Percentiles rank a stretch among this genome's conserved stretches.
These are phyloP conservation scores for Ctenodactylus gundi DNA, from an alignment of 2,113 vertebrate genomes.

Conservation along the genomic window DNA sequence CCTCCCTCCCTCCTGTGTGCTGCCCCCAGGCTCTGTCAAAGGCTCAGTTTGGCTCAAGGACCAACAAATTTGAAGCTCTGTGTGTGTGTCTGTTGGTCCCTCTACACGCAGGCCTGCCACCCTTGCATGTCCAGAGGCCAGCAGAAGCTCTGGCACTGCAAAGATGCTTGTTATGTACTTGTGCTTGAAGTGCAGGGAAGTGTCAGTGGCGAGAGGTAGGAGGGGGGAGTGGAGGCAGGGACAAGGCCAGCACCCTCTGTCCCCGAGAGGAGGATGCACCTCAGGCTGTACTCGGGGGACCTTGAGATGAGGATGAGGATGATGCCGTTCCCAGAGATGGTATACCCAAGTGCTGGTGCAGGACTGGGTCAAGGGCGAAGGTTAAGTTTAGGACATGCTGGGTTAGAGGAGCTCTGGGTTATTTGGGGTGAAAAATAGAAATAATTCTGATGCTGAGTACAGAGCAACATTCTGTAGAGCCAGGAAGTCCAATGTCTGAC, in stretches of 20 bases:
- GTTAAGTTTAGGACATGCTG: background rate
- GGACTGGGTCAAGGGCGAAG: background rate
- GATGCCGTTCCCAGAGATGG: background rate
- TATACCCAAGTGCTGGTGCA: background rate
- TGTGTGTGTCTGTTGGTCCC: fast-evolving
- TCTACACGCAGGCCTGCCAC: background rate
- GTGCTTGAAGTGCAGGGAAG: background rate
- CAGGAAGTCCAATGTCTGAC: background rate
- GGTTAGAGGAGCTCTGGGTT: background rate
- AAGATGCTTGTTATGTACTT: background rate
- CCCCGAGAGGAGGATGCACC: background rate
- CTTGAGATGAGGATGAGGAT: too few species aligned
- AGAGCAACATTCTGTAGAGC: background rate
- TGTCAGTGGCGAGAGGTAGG: fast-evolving
- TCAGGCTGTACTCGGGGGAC: background rate
- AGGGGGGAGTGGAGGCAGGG: background rate
- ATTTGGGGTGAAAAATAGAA: background rate
- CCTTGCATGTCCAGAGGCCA: background rate
- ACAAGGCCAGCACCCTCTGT: background rate
- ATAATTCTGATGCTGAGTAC: background rate
- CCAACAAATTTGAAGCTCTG: background rate
- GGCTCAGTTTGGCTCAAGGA: background rate
- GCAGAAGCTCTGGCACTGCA: background rate
- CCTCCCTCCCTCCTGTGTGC: background rate
- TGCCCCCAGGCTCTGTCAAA: background rate